Conservation (phyloP, 2,888 invertebrate genomes). For the Caenorhabditis japonica region DNA sequence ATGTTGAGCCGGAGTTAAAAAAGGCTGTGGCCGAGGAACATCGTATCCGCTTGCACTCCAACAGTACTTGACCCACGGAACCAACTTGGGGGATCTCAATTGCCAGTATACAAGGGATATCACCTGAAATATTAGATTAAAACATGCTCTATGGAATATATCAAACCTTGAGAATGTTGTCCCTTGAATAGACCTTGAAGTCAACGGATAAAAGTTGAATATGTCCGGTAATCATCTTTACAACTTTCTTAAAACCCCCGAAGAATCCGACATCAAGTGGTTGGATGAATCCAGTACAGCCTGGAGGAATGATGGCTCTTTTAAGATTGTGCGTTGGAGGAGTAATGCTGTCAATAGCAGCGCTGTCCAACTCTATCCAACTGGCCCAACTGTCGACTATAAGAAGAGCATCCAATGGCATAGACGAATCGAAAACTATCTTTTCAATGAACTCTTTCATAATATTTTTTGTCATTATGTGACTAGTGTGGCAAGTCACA, state of each 20-base stretch:
- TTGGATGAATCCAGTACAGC: slow-evolving; percentile 3
- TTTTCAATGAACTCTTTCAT: slow-evolving; percentile 7
- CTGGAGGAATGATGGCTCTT: background rate
- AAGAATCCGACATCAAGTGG: slow-evolving; percentile 4
- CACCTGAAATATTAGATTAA: no score
- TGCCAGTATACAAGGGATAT: slow-evolving; percentile 3
- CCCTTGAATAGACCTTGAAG: background rate
- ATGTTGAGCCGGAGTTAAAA: background rate
- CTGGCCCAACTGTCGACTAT: slow-evolving; percentile 2
- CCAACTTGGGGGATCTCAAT: slow-evolving; percentile 2
- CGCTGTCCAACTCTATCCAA: slow-evolving; percentile 1
- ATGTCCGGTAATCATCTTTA: background rate
- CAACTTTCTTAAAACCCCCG: background rate
- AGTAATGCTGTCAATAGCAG: slow-evolving; percentile 1
- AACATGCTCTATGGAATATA: no score
- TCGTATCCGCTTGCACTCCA: slow-evolving; percentile 4
- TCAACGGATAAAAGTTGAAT: background rate
- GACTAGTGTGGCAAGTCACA: background rate
- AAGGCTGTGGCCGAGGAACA: background rate
- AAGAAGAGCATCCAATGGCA: slow-evolving; percentile 1
- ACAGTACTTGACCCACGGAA: background rate
- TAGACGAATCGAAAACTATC: background rate
- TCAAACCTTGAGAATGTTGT: slow-evolving; percentile 2
- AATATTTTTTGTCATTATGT: slow-evolving; percentile 10
- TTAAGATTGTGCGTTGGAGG: background rate